Conservation (phyloP, 2,888 invertebrate genomes). For the Drosophila neutralis region DNA sequence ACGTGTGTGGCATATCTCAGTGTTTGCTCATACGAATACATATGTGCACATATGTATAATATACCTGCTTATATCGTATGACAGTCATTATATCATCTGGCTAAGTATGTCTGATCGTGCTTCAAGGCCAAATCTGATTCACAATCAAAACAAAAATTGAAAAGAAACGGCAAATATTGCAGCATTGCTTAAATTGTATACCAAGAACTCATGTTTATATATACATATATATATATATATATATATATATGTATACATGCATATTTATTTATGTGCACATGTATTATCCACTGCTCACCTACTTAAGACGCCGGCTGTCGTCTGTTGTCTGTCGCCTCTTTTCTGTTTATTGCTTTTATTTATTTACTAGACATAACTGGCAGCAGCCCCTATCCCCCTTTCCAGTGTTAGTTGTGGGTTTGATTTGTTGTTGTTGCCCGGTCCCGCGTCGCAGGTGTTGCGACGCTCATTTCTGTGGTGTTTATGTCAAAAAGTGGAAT, state of each 20-base stretch:
- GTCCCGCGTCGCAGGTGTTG: slow-evolving; percentile 67
- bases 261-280: neutral
- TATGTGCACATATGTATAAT: neutral
- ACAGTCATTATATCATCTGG: slow-evolving; percentile 43
- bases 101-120: slow-evolving; percentile 22
- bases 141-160: neutral
- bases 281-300: slow-evolving; percentile 43
- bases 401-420: slow-evolving; percentile 31
- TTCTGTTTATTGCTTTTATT: slow-evolving; percentile 76
- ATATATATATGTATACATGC: no score
- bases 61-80: slow-evolving; percentile 24
- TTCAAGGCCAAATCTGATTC: slow-evolving; percentile 38
- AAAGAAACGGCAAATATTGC: slow-evolving; percentile 8
- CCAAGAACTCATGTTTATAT: neutral
- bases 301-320: slow-evolving; percentile 60
- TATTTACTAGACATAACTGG: slow-evolving; percentile 73
- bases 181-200: slow-evolving; percentile 5
- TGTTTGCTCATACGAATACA: neutral
- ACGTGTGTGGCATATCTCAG: slow-evolving; percentile 5
- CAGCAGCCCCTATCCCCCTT: neutral
- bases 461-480: slow-evolving; percentile 61
- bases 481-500: slow-evolving; percentile 75
- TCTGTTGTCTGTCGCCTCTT: slow-evolving; percentile 46
- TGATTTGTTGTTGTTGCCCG: slow-evolving; percentile 64
- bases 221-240: neutral